phyloP scores from a whole-genome alignment of 1,140 invertebrate species.

The Ylistrum balloti region DNA sequence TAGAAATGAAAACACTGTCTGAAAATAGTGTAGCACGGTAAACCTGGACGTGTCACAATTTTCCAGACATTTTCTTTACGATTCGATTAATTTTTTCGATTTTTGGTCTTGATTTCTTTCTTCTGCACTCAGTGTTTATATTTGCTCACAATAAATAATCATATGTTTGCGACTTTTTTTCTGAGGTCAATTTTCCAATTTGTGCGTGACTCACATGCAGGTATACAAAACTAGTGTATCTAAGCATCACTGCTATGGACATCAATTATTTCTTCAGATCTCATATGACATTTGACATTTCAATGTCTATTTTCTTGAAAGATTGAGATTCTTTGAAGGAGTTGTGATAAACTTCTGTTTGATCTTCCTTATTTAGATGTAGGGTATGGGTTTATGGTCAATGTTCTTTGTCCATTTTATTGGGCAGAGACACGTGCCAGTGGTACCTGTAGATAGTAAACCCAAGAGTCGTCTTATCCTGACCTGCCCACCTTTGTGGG shows the following conservation, averaged over 20 bases:
- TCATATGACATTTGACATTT: background rate
- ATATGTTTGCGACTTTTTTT: background rate
- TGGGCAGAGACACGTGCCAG: background rate
- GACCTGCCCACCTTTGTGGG: background rate
- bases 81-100: slow-evolving; percentile 36
- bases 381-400: background rate
- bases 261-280: background rate
- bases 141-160: slow-evolving; percentile 7
- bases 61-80: slow-evolving; percentile 25
- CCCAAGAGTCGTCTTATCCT: background rate
- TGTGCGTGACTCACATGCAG: background rate
- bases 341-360: background rate
- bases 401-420: background rate
- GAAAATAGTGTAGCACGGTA: slow-evolving; percentile 12
- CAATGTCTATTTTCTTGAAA: background rate
- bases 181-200: background rate
- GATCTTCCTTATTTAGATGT: slow-evolving; percentile 32
- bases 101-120: slow-evolving; percentile 39
- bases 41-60: background rate
- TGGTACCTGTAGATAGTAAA: background rate
- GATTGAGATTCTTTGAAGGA: background rate
- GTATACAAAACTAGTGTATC: background rate
- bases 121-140: background rate
- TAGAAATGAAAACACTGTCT: slow-evolving; percentile 19
- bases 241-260: background rate